Evolutionary conservation across 1,140 invertebrate genomes (phyloP), one percentile per base, ranked within the genome.

Genomic region (Drosophila teissieri): DNA sequence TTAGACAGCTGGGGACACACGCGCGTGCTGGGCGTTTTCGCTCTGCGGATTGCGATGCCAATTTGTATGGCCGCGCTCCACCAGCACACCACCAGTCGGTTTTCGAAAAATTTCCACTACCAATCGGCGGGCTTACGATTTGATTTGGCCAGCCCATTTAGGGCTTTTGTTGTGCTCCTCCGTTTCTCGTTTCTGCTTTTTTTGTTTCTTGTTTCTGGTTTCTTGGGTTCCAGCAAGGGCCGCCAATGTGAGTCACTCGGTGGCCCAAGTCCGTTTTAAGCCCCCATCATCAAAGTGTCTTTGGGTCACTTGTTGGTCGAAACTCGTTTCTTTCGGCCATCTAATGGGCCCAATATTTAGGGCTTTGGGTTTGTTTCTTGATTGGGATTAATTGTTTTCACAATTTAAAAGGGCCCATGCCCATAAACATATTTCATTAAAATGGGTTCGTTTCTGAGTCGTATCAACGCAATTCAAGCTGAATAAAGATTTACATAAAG

Each of bases 1-100:
- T 85, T 68, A 88, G 82, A 86, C 82, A 86, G 70, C 83, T 78
- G 82, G 83, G 82, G 75, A 64, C 78, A 61, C 58, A 70, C 67
- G 74, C 74, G 74, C 69, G 49, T 64, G 55, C 69, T 53, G 68
- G 55, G 80, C 67, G 63, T 68, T 70, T 75, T 75, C 49, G 46
- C 73, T 82, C 79, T 78, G 82, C 51, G 82, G 75, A 86, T 82
- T 88, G 76, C 68, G 80, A 82, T 83, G 83, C 54, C 83, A 79
- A 88, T 82, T 85, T 63, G 61, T 68, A 31, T 63, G 60, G 52
- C 45, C 36, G 46, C 48, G 15, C 51, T 44, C 36, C 24, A 24
- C 4, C 24, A 24, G 4, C 24, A 24, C 24, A 24, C 24, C 24
- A 24, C 24, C 24, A 24, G 19, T 24, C 0, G 53, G 22, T 55